Percentiles rank a stretch among this genome's conserved stretches.
These are phyloP conservation scores for Siderastrea radians DNA, from an alignment of 92 coral and sea anemone genomes.

Conservation along the genomic window DNA sequence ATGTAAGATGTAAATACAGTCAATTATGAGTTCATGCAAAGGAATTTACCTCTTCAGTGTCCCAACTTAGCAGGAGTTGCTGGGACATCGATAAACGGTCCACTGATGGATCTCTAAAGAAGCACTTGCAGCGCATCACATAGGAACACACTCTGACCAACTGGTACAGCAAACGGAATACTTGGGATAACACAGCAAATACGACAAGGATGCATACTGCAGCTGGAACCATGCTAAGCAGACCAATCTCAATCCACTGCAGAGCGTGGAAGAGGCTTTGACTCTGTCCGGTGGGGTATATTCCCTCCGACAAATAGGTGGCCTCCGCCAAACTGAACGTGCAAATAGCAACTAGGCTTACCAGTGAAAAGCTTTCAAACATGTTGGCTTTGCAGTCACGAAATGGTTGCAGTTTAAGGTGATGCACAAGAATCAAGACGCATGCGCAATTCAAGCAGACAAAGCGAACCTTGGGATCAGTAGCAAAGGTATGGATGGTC, in stretches of 20 bases:
- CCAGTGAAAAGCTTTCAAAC: slow-evolving; percentile 47
- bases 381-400: slow-evolving; percentile 48
- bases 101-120: neutral
- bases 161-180: neutral
- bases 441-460: slow-evolving; percentile 15
- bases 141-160: neutral
- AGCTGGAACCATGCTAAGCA: neutral
- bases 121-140: neutral
- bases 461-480: neutral
- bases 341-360: neutral
- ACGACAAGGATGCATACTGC: neutral
- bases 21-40: no score
- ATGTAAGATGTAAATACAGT: no score
- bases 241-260: no score
- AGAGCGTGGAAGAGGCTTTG: neutral
- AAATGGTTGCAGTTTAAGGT: slow-evolving; percentile 11
- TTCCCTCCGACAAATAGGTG: slow-evolving; percentile 34
- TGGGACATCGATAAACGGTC: neutral
- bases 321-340: slow-evolving; percentile 38
- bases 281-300: slow-evolving; percentile 36
- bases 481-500: slow-evolving; percentile 14
- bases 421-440: slow-evolving; percentile 25
- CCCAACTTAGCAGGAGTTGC: neutral
- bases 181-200: neutral
- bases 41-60: neutral